These are phyloP conservation scores for Carterocephalus palaemon DNA, from an alignment of 2,888 invertebrate genomes.

Conservation along the genomic window DNA sequence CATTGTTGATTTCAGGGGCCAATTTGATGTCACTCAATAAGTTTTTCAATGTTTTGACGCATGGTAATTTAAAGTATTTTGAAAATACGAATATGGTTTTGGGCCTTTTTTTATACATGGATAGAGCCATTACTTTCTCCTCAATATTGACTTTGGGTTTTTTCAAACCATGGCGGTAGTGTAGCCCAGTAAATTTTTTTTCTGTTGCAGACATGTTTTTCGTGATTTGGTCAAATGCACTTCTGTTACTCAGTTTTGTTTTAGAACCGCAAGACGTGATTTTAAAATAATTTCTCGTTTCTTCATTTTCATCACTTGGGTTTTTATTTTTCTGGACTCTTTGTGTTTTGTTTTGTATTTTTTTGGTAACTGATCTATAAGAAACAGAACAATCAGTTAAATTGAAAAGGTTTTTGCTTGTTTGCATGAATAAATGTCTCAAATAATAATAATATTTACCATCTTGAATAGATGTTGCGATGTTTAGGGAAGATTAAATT, in stretches of 20 bases:
- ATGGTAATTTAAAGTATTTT: background rate
- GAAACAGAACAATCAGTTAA: too few relatives aligned
- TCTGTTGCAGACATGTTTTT: background rate
- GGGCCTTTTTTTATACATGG: background rate
- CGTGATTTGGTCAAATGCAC: background rate
- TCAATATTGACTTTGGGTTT: background rate
- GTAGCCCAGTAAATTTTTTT: background rate
- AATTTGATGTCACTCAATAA: constrained; percentile 29
- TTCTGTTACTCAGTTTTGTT: background rate
- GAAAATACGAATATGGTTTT: background rate
- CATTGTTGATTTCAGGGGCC: constrained; percentile 26
- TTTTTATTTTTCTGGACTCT: too few relatives aligned
- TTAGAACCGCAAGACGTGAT: too few relatives aligned
- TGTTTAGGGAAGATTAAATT: too few relatives aligned
- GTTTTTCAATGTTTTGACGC: background rate
- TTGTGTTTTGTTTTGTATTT: too few relatives aligned
- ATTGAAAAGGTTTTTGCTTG: too few relatives aligned
- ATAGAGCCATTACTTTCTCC: background rate
- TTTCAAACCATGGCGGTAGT: background rate
- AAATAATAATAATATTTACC: too few relatives aligned
- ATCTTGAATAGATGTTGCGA: too few relatives aligned
- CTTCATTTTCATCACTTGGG: too few relatives aligned
- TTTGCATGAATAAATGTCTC: too few relatives aligned
- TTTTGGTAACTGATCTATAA: too few relatives aligned
- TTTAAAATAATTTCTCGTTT: too few relatives aligned